phyloP scores from a whole-genome alignment of 2,797 vertebrate species.

The Semotilus atromaculatus region DNA sequence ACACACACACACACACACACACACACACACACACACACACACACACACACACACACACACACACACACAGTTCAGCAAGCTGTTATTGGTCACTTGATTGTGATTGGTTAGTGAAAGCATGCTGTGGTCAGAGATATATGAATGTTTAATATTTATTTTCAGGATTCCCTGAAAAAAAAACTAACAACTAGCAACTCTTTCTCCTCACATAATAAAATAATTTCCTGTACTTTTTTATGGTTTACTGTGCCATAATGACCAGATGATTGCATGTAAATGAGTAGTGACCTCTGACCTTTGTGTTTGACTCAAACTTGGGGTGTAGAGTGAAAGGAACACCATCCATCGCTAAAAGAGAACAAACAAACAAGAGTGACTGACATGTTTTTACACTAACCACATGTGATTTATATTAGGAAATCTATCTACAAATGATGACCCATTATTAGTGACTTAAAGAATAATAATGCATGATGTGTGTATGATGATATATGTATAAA shows the following conservation, averaged over 20 bases:
- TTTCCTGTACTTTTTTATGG: neutral
- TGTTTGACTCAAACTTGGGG: conserved; percentile 74
- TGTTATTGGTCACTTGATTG: neutral
- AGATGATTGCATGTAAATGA: neutral
- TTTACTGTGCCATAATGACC: neutral
- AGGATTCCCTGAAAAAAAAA: no score
- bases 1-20: no score
- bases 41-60: no score
- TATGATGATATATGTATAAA: neutral
- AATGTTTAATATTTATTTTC: neutral
- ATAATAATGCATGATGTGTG: neutral
- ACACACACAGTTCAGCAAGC: neutral
- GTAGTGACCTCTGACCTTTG: conserved; percentile 62
- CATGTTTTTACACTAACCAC: neutral
- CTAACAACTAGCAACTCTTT: neutral
- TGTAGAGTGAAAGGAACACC: conserved; percentile 82
- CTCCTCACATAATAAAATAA: neutral
- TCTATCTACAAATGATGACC: no score
- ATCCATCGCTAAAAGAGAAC: conserved; percentile 74
- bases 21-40: no score
- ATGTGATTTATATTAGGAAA: neutral
- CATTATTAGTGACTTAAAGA: neutral
- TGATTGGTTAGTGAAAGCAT: neutral
- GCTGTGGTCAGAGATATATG: neutral
- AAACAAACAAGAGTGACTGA: neutral